Conservation (phyloP, 2,113 vertebrate genomes). For the Dicaeum eximium region DNA sequence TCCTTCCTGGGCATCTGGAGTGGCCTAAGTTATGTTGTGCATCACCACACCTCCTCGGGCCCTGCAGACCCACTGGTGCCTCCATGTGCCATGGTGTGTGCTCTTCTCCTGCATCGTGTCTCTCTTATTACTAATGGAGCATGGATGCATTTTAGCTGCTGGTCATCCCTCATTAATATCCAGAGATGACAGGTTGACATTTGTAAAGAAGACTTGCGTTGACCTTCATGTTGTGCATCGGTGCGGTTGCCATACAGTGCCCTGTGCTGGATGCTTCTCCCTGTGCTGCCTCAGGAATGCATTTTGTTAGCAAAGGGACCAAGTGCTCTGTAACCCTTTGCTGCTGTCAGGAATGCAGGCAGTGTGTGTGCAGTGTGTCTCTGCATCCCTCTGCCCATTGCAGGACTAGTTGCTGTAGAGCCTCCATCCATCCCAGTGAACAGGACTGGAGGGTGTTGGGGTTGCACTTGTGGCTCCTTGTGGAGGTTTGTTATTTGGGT, state of each 20-base stretch:
- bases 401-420: neutral
- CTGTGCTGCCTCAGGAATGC: neutral
- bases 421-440: neutral
- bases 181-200: constrained; percentile 65
- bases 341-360: neutral
- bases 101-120: constrained; percentile 6
- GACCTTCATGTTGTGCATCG: constrained; percentile 63
- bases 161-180: constrained; percentile 69
- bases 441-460: accelerated
- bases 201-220: constrained; percentile 57
- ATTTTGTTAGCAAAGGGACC: neutral
- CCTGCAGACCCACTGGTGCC: constrained; percentile 17
- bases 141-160: constrained; percentile 66
- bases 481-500: neutral
- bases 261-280: constrained; percentile 24
- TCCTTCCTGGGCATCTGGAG: neutral
- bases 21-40: neutral
- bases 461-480: neutral
- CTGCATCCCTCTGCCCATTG: neutral
- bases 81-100: neutral
- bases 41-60: constrained; percentile 27
- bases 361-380: neutral
- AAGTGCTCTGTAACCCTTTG: constrained; percentile 16
- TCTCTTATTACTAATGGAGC: constrained; percentile 62
- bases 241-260: constrained; percentile 28